phyloP scores from a whole-genome alignment of 2,888 invertebrate species.

The Phalera bucephala region DNA sequence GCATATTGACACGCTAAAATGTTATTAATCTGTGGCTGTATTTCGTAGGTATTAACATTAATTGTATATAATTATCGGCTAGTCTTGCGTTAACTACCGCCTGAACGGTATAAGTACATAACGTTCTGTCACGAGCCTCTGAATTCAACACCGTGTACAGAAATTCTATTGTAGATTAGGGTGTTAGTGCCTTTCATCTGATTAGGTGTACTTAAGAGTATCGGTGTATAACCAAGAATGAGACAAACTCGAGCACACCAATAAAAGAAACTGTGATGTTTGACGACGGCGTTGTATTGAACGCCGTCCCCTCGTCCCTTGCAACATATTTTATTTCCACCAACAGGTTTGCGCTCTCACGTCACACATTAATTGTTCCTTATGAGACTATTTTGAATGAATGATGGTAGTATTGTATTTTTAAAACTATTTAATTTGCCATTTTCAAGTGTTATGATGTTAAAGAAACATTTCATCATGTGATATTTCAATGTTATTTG shows the following conservation, averaged over 20 bases:
- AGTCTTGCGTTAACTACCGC: conserved; percentile 63
- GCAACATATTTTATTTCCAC: no score
- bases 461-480: conserved; percentile 70
- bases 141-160: conserved; percentile 60
- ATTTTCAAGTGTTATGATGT: conserved; percentile 67
- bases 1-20: conserved; percentile 41
- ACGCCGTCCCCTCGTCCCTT: no score
- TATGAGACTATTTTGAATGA: conserved; percentile 28
- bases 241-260: no score
- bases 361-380: conserved; percentile 45
- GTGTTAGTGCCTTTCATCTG: conserved; percentile 77
- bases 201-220: conserved; percentile 64
- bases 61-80: conserved; percentile 59
- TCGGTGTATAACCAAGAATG: conserved; percentile 20
- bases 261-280: no score
- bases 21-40: conserved; percentile 49
- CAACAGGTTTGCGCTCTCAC: no score
- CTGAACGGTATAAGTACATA: conserved; percentile 41
- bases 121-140: conserved; percentile 38
- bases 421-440: conserved; percentile 57
- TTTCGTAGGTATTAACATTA: conserved; percentile 35
- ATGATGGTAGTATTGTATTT: conserved; percentile 42
- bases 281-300: no score
- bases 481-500: conserved; percentile 82
- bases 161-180: conserved; percentile 74